phyloP scores from a whole-genome alignment of 2,888 invertebrate genomes.

The Cephalotes varians region DNA sequence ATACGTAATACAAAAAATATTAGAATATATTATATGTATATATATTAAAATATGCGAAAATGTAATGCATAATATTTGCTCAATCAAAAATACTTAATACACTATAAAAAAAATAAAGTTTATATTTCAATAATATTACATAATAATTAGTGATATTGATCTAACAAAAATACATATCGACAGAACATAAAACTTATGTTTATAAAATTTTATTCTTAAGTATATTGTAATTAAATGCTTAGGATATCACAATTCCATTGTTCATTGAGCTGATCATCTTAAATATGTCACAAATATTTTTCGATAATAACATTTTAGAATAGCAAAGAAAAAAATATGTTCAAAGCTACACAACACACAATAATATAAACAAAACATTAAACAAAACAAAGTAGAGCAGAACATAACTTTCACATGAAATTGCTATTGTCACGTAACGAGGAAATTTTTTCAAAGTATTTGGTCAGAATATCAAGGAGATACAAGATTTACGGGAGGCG shows the following conservation, averaged over 20 bases:
- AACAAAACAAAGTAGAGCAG: neutral
- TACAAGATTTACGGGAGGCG: conserved; percentile 66
- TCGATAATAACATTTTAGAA: conserved; percentile 1
- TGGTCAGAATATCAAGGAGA: conserved; percentile 58
- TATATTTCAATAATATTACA: conserved; percentile 7
- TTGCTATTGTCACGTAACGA: conserved; percentile 41
- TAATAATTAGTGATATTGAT: conserved; percentile 14
- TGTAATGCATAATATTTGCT: neutral
- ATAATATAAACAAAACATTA: conserved; percentile 4
- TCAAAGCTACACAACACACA: neutral
- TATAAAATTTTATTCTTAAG: neutral
- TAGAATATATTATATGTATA: neutral
- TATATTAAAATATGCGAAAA: too few species aligned
- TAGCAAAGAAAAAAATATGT: neutral
- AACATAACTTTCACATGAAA: neutral
- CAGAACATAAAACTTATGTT: neutral
- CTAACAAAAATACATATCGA: neutral
- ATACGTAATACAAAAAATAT: neutral
- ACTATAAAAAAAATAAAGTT: neutral
- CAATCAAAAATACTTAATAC: neutral
- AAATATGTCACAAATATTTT: conserved; percentile 15
- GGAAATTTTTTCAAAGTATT: conserved; percentile 53
- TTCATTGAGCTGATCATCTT: neutral
- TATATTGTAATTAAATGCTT: conserved; percentile 21
- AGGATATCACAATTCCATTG: neutral